Evolutionary conservation across 2,888 invertebrate genomes (phyloP).

Genomic region (Encarsia formosa): DNA sequence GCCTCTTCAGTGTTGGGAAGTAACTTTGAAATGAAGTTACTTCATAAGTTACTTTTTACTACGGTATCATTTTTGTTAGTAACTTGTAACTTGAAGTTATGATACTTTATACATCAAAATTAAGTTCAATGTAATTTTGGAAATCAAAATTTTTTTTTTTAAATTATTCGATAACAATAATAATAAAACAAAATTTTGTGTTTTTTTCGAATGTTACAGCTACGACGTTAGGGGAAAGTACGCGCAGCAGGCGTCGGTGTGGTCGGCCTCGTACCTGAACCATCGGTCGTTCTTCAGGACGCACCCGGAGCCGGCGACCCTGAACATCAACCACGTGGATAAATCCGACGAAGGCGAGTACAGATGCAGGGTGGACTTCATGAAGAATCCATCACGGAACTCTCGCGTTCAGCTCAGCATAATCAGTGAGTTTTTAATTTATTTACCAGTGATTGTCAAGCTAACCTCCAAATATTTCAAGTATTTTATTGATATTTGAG

Average conservation of each 20-base stretch:
- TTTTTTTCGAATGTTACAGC: conserved; percentile 54
- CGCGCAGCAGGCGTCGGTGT: conserved; percentile 61
- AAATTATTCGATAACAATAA: background rate
- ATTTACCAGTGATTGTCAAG: too few relatives aligned
- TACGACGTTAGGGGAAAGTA: conserved; percentile 65
- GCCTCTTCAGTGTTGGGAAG: too few relatives aligned
- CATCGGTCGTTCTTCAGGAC: conserved; percentile 68
- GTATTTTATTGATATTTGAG: too few relatives aligned
- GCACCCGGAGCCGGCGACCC: conserved; percentile 64
- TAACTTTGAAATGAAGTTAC: too few relatives aligned
- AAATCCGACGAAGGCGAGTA: conserved; percentile 72
- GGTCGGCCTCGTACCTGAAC: conserved; percentile 66
- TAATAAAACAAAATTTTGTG: too few relatives aligned
- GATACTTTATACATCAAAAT: too few relatives aligned
- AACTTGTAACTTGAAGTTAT: too few relatives aligned
- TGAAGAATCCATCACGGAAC: conserved; percentile 73
- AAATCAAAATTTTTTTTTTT: too few relatives aligned
- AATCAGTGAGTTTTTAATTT: conserved; percentile 63
- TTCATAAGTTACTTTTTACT: too few relatives aligned
- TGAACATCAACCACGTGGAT: conserved; percentile 63
- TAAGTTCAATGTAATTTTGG: too few relatives aligned
- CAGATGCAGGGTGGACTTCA: conserved; percentile 77
- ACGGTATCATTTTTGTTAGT: too few relatives aligned
- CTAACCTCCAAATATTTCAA: too few relatives aligned
- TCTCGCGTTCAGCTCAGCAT: conserved; percentile 69